A percentile compares a stretch with the other conserved stretches of the same genome.
phyloP scores from a whole-genome alignment of 1,140 invertebrate genomes.

The Camponotus vicinus region DNA sequence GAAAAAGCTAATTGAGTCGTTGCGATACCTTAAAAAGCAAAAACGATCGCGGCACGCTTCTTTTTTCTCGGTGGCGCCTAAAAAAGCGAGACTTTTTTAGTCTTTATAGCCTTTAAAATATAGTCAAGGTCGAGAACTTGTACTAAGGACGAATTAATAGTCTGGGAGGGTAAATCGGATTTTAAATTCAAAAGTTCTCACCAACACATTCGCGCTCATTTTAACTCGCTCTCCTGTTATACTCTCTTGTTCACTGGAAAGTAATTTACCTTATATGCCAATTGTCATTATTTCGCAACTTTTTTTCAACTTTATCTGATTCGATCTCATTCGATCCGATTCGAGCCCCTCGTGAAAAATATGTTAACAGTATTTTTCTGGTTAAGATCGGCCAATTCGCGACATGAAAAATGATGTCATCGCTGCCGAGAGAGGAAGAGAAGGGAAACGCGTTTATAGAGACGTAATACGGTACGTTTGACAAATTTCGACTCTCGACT shows the following conservation, averaged over 20 bases:
- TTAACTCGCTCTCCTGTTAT: not conserved
- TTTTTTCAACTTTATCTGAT: slow-evolving; percentile 11
- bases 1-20: slow-evolving; percentile 69
- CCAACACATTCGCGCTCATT: slow-evolving; percentile 1
- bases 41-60: slow-evolving; percentile 59
- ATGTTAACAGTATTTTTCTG: not conserved
- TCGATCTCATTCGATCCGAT: not conserved
- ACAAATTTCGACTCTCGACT: slow-evolving; percentile 70
- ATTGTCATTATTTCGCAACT: not conserved
- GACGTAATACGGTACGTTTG: slow-evolving; percentile 64
- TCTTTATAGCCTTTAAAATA: slow-evolving; percentile 28
- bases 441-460: slow-evolving; percentile 56
- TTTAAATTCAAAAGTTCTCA: slow-evolving; percentile 40
- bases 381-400: not conserved
- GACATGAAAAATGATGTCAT: slow-evolving; percentile 25
- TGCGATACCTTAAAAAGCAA: slow-evolving; percentile 60
- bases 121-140: slow-evolving; percentile 11
- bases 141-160: slow-evolving; percentile 13
- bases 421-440: not conserved
- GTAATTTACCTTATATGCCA: not conserved
- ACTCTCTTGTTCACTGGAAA: slow-evolving; percentile 29
- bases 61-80: slow-evolving; percentile 68
- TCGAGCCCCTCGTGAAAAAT: not conserved
- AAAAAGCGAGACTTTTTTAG: slow-evolving; percentile 37
- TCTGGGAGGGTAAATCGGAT: slow-evolving; percentile 21